Evolutionary conservation across 2,797 vertebrate species (phyloP), one percentile per base, ranked within the genome.

Genomic region (Hapalemur alaotrensis): DNA sequence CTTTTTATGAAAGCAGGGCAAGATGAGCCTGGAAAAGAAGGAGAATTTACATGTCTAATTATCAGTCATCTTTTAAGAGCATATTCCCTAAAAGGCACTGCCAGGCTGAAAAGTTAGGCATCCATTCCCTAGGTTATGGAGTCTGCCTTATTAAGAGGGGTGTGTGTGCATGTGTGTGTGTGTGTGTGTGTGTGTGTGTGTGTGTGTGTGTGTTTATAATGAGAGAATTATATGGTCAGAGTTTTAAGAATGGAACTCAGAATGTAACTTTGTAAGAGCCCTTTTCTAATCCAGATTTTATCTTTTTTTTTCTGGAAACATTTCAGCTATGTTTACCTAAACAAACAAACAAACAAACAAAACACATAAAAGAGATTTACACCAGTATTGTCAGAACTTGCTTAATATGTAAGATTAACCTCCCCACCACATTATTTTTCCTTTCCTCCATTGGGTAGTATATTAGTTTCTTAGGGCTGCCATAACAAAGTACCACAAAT

Each of bases 161-260:
- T 43, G 0, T 38, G 13, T 46, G 4, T 75, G 30, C 11, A 15
- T 46, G 41, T 9, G 41, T 30, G 72, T 75, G 43, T 75, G 2
- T 70, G 67, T 41, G 28, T 46, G 41, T 9, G 41, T 30, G 72
- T 75, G 43, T 75, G 2, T 70, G 67, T 41, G 28, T 20, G 23
- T 43, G 41, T 9, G 41, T 30, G 72, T 75, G 43, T 75, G 2
- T 70, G 67, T 41, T 13, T 43, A 6, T 23, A 57, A 17, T 63
- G 52, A 85, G 4, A 5, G 23, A 73, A 8, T 80, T 89, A 28
- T 11, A 84, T 84, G 25, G 25, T 61, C 13, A 85, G 22, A 67
- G 28, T 81, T 52, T 75, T 90, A 69, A 97, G 38, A 97, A 84
- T 48, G 15, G n/a, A 97, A 93, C 75, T 73, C 72, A 95, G 86